Conservation (phyloP, 2,113 vertebrate species). For the Lucifuga dentata region DNA sequence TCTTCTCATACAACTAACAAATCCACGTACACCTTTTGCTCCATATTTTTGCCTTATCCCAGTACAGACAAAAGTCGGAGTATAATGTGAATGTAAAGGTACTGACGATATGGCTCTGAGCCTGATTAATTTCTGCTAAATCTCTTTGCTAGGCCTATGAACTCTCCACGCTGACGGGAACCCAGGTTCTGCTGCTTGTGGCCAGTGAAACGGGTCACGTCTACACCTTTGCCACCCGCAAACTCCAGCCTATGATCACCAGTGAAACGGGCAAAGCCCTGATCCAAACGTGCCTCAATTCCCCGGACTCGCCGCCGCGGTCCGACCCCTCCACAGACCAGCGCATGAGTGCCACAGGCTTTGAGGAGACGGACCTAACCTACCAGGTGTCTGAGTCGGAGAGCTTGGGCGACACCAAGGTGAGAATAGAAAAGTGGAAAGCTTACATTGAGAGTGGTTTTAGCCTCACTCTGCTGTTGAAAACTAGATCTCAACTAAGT, state of each 20-base stretch:
- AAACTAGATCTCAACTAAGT: background rate
- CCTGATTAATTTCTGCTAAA: no score
- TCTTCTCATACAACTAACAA: no score
- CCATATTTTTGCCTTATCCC: no score
- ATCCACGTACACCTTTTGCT: no score
- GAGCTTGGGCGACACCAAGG: constrained; percentile 98
- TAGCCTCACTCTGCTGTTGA: background rate
- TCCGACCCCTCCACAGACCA: constrained; percentile 97
- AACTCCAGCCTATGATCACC: constrained; percentile 99
- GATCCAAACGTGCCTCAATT: constrained; percentile 99
- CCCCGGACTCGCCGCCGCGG: constrained; percentile 96
- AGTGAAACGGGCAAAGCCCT: constrained; percentile 98
- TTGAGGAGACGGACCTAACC: constrained; percentile 98
- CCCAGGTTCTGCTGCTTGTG: constrained; percentile 96
- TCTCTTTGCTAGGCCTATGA: constrained; percentile 89
- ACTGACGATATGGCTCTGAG: no score
- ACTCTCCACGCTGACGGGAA: constrained; percentile 97
- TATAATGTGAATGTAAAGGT: no score
- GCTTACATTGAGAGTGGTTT: background rate
- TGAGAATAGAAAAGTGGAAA: constrained; percentile 64
- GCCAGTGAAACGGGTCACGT: constrained; percentile 98
- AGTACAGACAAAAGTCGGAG: no score
- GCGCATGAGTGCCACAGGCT: constrained; percentile 98
- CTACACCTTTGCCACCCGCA: constrained; percentile 97
- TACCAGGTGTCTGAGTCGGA: constrained; percentile 99